phyloP scores from a whole-genome alignment of 64 coral and sea anemone species.

The Acropora yongei region DNA sequence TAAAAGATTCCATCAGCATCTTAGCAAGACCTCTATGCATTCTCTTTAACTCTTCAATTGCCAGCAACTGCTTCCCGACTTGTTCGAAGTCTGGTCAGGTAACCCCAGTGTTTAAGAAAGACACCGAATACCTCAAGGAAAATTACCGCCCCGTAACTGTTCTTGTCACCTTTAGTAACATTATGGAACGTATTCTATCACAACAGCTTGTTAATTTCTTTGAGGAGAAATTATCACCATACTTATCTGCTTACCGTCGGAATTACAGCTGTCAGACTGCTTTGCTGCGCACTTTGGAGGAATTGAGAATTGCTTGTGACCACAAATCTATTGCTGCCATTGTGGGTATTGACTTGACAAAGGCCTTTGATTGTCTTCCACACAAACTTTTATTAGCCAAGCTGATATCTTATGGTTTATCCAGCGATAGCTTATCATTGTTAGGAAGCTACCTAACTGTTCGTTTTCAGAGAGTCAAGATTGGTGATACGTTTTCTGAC shows the following conservation, averaged over 20 bases:
- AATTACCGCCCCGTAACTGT: slow-evolving; percentile 25
- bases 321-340: background rate
- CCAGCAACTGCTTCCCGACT: background rate
- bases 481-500: too few species aligned
- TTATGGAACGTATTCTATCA: slow-evolving; percentile 37
- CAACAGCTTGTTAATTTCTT: slow-evolving; percentile 4
- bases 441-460: too few species aligned
- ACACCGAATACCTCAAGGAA: background rate
- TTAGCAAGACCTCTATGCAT: slow-evolving; percentile 18
- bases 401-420: too few species aligned
- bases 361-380: too few species aligned
- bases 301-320: slow-evolving; percentile 26
- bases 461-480: too few species aligned
- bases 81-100: slow-evolving; percentile 31
- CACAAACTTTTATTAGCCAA: too few species aligned
- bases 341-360: too few species aligned
- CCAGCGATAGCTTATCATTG: too few species aligned
- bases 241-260: background rate
- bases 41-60: slow-evolving; percentile 44
- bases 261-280: slow-evolving; percentile 40
- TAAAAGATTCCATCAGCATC: slow-evolving; percentile 51
- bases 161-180: slow-evolving; percentile 20
- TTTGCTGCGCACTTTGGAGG: slow-evolving; percentile 34
- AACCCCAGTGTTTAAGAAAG: slow-evolving; percentile 39
- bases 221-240: slow-evolving; percentile 12